Percentiles rank a stretch among this genome's conserved stretches.
These are phyloP conservation scores for Crambe crambe DNA, from an alignment of 37 sponge, comb jelly and placozoan species.

Conservation along the genomic window DNA sequence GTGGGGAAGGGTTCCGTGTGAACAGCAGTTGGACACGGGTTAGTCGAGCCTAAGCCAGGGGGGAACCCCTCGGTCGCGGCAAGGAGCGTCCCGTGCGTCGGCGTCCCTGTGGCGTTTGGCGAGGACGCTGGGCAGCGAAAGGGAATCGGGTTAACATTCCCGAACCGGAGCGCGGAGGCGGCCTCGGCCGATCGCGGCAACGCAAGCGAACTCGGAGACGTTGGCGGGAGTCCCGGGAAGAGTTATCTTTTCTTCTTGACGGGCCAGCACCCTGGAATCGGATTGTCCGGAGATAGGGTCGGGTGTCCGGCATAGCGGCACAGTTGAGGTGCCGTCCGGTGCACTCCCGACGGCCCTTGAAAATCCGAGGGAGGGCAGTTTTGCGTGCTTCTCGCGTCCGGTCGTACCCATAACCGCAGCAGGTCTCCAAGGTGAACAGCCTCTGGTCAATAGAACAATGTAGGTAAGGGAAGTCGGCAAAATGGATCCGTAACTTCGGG, in stretches of 20 bases:
- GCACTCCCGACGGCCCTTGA: constrained; percentile 67
- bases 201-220: constrained; percentile 64
- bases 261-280: constrained; percentile 59
- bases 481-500: constrained; percentile 72
- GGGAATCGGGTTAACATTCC: constrained; percentile 87
- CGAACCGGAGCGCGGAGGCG: constrained; percentile 63
- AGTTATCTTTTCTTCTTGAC: constrained; percentile 75
- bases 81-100: constrained; percentile 1
- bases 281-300: constrained; percentile 75
- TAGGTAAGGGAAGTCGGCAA: constrained; percentile 75
- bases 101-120: constrained; percentile 12
- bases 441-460: constrained; percentile 68
- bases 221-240: constrained; percentile 66
- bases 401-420: constrained; percentile 69
- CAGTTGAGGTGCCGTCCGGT: constrained; percentile 62
- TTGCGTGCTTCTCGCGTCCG: constrained; percentile 53
- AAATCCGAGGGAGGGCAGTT: constrained; percentile 65
- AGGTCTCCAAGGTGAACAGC: constrained; percentile 78
- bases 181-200: constrained; percentile 37
- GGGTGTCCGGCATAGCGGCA: constrained; percentile 62
- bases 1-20: constrained; percentile 88
- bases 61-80: constrained; percentile 34
- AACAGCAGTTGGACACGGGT: constrained; percentile 87
- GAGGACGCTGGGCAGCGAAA: constrained; percentile 60
- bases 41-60: constrained; percentile 79